Evolutionary conservation across 2,888 invertebrate genomes (phyloP).

Genomic region (Dolomedes plantarius): DNA sequence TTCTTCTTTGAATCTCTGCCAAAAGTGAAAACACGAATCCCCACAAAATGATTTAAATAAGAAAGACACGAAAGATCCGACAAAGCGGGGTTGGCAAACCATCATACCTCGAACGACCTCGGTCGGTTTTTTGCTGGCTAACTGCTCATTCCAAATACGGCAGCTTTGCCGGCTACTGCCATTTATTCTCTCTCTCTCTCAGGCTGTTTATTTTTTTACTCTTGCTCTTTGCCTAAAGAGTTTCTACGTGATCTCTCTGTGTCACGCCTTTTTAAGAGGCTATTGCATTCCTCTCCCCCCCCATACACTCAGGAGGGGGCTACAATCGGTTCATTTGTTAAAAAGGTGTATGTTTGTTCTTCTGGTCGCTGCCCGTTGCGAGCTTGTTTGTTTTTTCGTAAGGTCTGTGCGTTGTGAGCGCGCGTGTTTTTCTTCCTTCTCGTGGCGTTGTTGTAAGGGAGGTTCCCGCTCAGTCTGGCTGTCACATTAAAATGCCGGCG

Average conservation of each 20-base stretch:
- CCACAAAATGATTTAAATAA: neutral
- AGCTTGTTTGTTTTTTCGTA: slow-evolving; percentile 8
- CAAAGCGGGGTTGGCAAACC: slow-evolving; percentile 46
- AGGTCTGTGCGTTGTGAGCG: slow-evolving; percentile 29
- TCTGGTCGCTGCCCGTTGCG: slow-evolving; percentile 11
- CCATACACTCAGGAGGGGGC: neutral
- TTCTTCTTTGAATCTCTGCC: too few species aligned
- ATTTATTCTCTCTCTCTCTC: slow-evolving; percentile 17
- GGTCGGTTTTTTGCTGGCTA: slow-evolving; percentile 35
- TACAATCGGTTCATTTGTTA: slow-evolving; percentile 56
- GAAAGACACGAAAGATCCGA: neutral
- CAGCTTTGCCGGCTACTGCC: slow-evolving; percentile 33
- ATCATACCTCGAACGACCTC: slow-evolving; percentile 35
- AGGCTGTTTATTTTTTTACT: slow-evolving; percentile 37
- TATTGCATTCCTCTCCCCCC: neutral
- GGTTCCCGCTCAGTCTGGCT: neutral
- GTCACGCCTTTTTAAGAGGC: slow-evolving; percentile 46
- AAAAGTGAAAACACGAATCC: neutral
- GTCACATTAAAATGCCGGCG: neutral
- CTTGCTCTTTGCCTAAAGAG: slow-evolving; percentile 28
- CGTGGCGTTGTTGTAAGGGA: slow-evolving; percentile 8
- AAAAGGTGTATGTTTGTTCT: slow-evolving; percentile 60
- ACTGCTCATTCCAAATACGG: slow-evolving; percentile 58
- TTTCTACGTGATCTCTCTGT: slow-evolving; percentile 51
- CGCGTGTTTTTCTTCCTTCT: slow-evolving; percentile 29